phyloP scores from a whole-genome alignment of 2,888 invertebrate genomes.

The Conomelus anceps region DNA sequence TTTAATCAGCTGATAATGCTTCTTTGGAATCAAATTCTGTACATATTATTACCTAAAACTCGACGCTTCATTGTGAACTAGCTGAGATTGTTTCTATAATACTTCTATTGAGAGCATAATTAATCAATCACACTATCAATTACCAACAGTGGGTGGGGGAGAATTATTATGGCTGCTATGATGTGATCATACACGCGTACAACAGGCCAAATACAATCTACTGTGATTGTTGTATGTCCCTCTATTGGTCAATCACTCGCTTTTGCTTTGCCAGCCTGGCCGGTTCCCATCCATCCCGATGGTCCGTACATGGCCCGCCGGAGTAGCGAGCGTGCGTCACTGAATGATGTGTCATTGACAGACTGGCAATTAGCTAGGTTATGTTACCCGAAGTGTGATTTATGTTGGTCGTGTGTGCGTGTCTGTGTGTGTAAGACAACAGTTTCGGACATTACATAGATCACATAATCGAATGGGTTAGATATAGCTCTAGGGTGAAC shows the following conservation, averaged over 20 bases:
- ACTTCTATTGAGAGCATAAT: background rate
- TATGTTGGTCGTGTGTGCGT: background rate
- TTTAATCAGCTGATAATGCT: too few species aligned
- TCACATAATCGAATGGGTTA: background rate
- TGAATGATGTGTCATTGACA: background rate
- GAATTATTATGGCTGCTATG: background rate
- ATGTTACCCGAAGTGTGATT: background rate
- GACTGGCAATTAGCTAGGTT: background rate
- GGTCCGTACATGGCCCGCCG: background rate
- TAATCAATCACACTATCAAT: background rate
- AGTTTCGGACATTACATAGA: too few species aligned
- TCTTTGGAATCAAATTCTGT: too few species aligned
- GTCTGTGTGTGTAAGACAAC: background rate
- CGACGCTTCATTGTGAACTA: too few species aligned
- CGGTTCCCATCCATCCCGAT: background rate
- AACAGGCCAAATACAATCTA: background rate
- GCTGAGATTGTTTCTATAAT: background rate
- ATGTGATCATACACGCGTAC: background rate
- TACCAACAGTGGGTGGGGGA: background rate
- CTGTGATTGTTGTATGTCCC: background rate
- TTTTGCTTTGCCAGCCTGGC: too few species aligned
- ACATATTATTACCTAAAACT: too few species aligned
- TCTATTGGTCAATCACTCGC: too few species aligned
- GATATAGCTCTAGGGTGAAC: background rate
- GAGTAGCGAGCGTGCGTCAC: background rate